phyloP scores from a whole-genome alignment of 2,888 invertebrate species.

The Mimachlamys varia region DNA sequence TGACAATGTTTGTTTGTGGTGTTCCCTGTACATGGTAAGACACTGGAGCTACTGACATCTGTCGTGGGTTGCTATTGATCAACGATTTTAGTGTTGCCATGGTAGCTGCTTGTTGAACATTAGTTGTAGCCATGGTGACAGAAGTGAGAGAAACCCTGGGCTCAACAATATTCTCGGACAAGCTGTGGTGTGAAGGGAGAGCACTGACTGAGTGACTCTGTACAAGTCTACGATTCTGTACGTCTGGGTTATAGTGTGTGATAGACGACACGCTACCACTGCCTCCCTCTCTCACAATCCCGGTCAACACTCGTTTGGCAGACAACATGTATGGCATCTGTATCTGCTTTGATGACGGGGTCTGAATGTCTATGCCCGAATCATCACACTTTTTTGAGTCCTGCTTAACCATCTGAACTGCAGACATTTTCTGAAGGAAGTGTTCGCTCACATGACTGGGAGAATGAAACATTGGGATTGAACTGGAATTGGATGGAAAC shows the following conservation, averaged over 20 bases:
- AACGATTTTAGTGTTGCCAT: constrained; percentile 53
- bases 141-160: constrained; percentile 19
- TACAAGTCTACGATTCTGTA: constrained; percentile 42
- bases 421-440: constrained; percentile 51
- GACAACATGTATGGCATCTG: constrained; percentile 44
- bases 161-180: background rate
- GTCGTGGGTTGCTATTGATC: constrained; percentile 48
- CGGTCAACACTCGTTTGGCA: constrained; percentile 39
- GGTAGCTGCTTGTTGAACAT: background rate
- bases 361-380: constrained; percentile 74
- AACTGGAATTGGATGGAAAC: constrained; percentile 61
- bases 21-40: constrained; percentile 38
- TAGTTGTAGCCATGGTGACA: background rate
- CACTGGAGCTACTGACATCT: constrained; percentile 37
- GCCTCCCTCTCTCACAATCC: constrained; percentile 43
- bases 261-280: constrained; percentile 44
- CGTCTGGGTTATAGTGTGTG: constrained; percentile 32
- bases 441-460: constrained; percentile 56
- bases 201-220: constrained; percentile 52
- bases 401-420: constrained; percentile 64
- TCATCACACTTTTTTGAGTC: constrained; percentile 72
- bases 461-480: constrained; percentile 67
- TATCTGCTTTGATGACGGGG: constrained; percentile 57
- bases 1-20: constrained; percentile 40
- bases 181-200: constrained; percentile 45